phyloP scores from a whole-genome alignment of 2,797 vertebrate species.

The Rhodeus uyekii region DNA sequence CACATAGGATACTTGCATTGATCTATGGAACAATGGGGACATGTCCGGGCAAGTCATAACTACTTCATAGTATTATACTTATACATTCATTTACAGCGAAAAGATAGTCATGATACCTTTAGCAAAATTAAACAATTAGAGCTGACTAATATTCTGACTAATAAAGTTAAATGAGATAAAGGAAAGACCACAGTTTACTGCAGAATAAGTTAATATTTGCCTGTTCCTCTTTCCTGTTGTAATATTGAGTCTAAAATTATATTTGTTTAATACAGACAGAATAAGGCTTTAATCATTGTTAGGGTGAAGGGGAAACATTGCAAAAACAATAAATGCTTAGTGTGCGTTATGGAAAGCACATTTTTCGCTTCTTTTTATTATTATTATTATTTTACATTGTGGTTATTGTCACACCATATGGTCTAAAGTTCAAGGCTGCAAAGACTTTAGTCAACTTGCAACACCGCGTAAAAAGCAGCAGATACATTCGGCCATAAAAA shows the following conservation, averaged over 20 bases:
- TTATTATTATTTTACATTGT: slow-evolving; percentile 31
- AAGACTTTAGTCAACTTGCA: slow-evolving; percentile 40
- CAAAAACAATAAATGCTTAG: slow-evolving; percentile 16
- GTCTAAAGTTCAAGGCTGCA: slow-evolving; percentile 55
- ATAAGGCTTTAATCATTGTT: background rate
- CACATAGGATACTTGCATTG: background rate
- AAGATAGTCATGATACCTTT: background rate
- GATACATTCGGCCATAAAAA: slow-evolving; percentile 50
- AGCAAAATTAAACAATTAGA: background rate
- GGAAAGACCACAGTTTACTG: background rate
- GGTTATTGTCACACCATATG: slow-evolving; percentile 43
- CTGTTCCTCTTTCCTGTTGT: background rate
- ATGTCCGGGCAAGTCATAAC: background rate
- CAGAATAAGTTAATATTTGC: slow-evolving; percentile 4
- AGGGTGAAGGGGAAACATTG: background rate
- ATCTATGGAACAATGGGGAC: background rate
- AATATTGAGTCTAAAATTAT: slow-evolving; percentile 11
- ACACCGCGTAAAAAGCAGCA: slow-evolving; percentile 13
- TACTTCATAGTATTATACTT: background rate
- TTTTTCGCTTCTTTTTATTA: slow-evolving; percentile 25
- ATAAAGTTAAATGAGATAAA: background rate
- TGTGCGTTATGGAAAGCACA: background rate
- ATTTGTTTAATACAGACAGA: slow-evolving; percentile 23
- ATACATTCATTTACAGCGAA: background rate
- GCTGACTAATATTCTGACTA: background rate